These are phyloP conservation scores for Pachyramphus minor DNA, from an alignment of 2,113 vertebrate species.

Conservation along the genomic window DNA sequence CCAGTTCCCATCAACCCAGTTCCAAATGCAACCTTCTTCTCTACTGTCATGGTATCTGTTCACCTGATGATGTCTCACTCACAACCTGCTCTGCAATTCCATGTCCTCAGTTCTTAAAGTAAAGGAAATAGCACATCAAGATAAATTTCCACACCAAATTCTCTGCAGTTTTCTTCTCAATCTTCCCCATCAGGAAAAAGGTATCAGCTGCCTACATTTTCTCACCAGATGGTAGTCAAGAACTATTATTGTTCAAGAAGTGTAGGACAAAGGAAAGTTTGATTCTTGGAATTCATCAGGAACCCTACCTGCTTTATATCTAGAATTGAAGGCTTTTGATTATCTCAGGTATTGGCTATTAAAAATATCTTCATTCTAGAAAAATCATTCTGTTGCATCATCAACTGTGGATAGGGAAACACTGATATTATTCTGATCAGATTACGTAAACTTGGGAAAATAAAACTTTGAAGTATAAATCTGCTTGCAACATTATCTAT, in stretches of 20 bases:
- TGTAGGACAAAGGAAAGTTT: neutral
- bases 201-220: neutral
- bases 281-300: neutral
- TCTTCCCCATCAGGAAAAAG: neutral
- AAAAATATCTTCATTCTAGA: neutral
- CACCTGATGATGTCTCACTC: neutral
- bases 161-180: neutral
- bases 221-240: neutral
- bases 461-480: neutral
- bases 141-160: neutral
- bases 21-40: neutral
- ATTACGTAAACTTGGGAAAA: neutral
- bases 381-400: neutral
- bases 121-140: neutral
- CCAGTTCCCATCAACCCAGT: too few species aligned
- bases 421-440: rapidly evolving
- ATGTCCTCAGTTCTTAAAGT: neutral
- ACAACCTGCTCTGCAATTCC: neutral
- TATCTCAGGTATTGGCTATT: neutral
- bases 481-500: neutral
- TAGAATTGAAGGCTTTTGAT: neutral
- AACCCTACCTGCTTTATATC: neutral
- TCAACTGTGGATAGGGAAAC: neutral
- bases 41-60: neutral
- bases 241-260: neutral